These are phyloP conservation scores for Cinclus cinclus DNA, from an alignment of 2,113 vertebrate genomes.

Conservation along the genomic window DNA sequence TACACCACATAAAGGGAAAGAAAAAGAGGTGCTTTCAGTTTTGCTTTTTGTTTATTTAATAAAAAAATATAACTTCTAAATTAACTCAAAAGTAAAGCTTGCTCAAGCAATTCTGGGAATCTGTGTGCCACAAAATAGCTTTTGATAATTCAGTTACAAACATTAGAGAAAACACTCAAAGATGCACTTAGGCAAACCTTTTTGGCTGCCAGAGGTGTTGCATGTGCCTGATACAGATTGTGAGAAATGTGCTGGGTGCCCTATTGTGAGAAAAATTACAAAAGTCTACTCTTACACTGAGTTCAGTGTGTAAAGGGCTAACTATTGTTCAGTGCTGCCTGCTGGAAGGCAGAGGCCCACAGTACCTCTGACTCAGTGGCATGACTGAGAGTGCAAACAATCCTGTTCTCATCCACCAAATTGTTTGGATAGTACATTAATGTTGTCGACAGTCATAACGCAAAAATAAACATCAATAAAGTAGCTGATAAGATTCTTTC, in stretches of 20 bases:
- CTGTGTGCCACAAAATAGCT: not conserved
- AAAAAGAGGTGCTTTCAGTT: not conserved
- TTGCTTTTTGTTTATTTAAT: not conserved
- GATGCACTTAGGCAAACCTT: fast-evolving
- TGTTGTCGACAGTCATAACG: not conserved
- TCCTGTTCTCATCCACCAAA: not conserved
- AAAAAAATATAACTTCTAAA: not conserved
- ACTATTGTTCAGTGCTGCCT: not conserved
- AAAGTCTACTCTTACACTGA: not conserved
- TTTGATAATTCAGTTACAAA: not conserved
- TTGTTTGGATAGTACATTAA: not conserved
- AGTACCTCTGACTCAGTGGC: not conserved
- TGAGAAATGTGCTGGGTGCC: fast-evolving
- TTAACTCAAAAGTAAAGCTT: not conserved
- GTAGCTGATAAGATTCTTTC: not conserved
- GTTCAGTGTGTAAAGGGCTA: not conserved
- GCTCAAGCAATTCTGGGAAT: not conserved
- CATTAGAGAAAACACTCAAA: not conserved
- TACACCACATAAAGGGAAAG: not conserved
- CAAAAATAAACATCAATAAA: not conserved
- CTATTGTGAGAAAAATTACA: not conserved
- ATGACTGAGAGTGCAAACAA: not conserved
- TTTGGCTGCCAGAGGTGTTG: not conserved
- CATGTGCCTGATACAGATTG: not conserved
- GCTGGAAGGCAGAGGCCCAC: not conserved